Conservation (phyloP, 2,888 invertebrate genomes). For the Trachelus iudaicus region DNA sequence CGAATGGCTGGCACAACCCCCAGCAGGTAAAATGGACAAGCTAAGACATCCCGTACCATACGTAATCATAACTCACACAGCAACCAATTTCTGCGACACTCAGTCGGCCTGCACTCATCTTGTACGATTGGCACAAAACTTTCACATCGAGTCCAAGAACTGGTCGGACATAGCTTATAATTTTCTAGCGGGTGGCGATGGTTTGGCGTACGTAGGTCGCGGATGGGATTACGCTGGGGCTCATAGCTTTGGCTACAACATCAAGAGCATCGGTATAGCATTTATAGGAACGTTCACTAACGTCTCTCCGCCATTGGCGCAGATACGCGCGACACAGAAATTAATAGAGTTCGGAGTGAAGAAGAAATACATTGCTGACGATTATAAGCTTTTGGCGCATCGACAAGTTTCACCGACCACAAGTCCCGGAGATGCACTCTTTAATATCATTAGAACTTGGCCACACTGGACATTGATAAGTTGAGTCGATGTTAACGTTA, state of each 20-base stretch:
- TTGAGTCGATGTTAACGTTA: not conserved
- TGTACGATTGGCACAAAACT: conserved; percentile 2
- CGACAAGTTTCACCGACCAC: conserved; percentile 74
- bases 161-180: conserved; percentile 62
- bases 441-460: conserved; percentile 75
- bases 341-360: conserved; percentile 74
- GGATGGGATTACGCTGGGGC: conserved; percentile 81
- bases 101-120: not conserved
- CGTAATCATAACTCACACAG: conserved; percentile 22
- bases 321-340: conserved; percentile 71
- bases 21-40: conserved; percentile 38
- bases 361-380: conserved; percentile 70
- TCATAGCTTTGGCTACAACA: conserved; percentile 76
- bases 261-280: conserved; percentile 75
- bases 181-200: conserved; percentile 84
- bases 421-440: conserved; percentile 77
- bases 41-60: conserved; percentile 47
- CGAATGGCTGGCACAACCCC: conserved; percentile 78
- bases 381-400: conserved; percentile 78
- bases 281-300: conserved; percentile 79
- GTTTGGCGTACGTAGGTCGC: conserved; percentile 78
- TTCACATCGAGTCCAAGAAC: not conserved
- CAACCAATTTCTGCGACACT: conserved; percentile 8
- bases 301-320: conserved; percentile 47
- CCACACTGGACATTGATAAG: conserved; percentile 69